phyloP scores from a whole-genome alignment of 1,140 invertebrate species.

The Helicoverpa armigera region DNA sequence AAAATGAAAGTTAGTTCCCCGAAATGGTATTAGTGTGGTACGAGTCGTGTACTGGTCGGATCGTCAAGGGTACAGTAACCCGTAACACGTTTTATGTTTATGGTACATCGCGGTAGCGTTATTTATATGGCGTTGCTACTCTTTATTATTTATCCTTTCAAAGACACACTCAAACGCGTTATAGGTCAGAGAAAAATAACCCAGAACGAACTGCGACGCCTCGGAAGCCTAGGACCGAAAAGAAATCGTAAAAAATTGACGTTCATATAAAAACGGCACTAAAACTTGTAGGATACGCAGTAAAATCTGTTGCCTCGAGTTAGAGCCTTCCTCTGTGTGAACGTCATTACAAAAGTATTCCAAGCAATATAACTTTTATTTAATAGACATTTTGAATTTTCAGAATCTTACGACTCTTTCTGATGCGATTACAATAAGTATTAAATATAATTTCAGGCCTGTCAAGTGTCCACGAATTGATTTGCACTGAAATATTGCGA shows the following conservation, averaged over 20 bases:
- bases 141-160: constrained; percentile 58
- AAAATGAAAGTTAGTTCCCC: constrained; percentile 58
- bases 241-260: constrained; percentile 61
- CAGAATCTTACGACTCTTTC: constrained; percentile 19
- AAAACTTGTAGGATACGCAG: constrained; percentile 61
- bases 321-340: constrained; percentile 30
- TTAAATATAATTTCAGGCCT: constrained; percentile 46
- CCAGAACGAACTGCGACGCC: constrained; percentile 10
- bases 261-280: constrained; percentile 64
- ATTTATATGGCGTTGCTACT: constrained; percentile 54
- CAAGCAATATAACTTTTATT: constrained; percentile 42
- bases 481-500: constrained; percentile 18
- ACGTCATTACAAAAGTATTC: constrained; percentile 43
- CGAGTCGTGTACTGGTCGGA: constrained; percentile 34
- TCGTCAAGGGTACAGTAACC: constrained; percentile 50
- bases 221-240: constrained; percentile 41
- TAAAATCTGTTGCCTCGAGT: constrained; percentile 58
- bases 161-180: constrained; percentile 40
- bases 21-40: constrained; percentile 56
- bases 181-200: constrained; percentile 45
- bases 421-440: constrained; percentile 30
- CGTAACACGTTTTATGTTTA: constrained; percentile 66
- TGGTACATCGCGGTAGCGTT: constrained; percentile 54
- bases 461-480: constrained; percentile 10
- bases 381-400: constrained; percentile 24